phyloP scores from a whole-genome alignment of 2,797 vertebrate genomes.

The Sebastes goodei region DNA sequence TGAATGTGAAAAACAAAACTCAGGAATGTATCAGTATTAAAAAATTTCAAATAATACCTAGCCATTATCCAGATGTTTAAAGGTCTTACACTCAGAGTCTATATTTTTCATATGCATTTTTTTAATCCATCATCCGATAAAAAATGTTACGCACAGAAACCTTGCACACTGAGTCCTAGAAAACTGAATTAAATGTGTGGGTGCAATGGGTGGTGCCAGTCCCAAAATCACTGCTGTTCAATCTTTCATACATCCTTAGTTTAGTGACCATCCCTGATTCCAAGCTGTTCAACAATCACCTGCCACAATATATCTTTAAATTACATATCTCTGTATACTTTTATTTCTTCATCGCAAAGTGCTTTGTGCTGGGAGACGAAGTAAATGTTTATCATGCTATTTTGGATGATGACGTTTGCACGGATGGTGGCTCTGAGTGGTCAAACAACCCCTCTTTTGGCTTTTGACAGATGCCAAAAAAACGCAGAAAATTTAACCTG shows the following conservation, averaged over 20 bases:
- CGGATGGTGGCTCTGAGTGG: not conserved
- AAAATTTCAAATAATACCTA: not conserved
- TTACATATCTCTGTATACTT: not conserved
- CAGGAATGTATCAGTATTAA: not conserved
- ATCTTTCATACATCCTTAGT: too few relatives aligned
- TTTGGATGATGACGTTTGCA: not conserved
- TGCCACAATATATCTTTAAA: not conserved
- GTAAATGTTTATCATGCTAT: not conserved
- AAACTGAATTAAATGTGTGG: fast-evolving
- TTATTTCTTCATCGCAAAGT: not conserved
- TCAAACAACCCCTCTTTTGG: not conserved
- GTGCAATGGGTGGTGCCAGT: too few relatives aligned
- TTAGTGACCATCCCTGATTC: not conserved
- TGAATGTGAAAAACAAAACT: not conserved
- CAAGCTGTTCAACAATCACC: not conserved
- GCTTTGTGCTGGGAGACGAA: not conserved
- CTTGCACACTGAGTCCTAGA: too few relatives aligned
- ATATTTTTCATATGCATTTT: too few relatives aligned
- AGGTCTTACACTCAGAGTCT: fast-evolving
- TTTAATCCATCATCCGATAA: too few relatives aligned
- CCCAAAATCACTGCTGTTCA: not conserved
- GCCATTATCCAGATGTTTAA: not conserved
- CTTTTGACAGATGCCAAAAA: not conserved
- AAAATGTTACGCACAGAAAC: too few relatives aligned
- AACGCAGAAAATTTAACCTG: not conserved